These are phyloP conservation scores for Chironomus tepperi DNA, from an alignment of 1,140 invertebrate genomes.

Conservation along the genomic window DNA sequence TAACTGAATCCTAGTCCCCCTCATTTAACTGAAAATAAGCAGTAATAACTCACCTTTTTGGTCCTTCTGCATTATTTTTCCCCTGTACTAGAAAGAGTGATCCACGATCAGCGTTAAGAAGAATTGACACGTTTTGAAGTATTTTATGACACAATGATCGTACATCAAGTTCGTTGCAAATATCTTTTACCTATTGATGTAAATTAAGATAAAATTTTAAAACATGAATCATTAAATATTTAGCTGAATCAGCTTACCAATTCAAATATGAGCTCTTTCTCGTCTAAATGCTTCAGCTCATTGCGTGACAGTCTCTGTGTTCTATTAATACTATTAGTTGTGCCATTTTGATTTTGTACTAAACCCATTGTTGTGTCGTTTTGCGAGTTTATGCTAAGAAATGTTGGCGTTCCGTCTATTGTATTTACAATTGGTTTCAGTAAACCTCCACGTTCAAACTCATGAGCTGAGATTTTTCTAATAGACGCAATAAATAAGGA, in stretches of 20 bases:
- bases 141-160: conserved; percentile 92
- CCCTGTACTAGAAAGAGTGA: conserved; percentile 89
- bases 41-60: conserved; percentile 37
- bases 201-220: too few relatives aligned
- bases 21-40: too few relatives aligned
- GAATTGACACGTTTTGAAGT: conserved; percentile 85
- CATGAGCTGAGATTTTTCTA: conserved; percentile 90
- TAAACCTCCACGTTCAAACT: conserved; percentile 85
- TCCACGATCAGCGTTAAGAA: conserved; percentile 84
- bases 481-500: background rate
- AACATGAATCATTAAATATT: too few relatives aligned
- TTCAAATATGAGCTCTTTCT: conserved; percentile 92
- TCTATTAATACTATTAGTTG: conserved; percentile 33
- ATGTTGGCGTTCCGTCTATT: conserved; percentile 83
- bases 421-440: conserved; percentile 85
- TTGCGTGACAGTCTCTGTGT: conserved; percentile 65
- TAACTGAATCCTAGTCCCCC: too few relatives aligned
- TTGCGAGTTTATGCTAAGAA: conserved; percentile 53
- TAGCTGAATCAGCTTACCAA: conserved; percentile 49
- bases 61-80: conserved; percentile 44
- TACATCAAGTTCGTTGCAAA: conserved; percentile 91
- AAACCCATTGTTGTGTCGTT: conserved; percentile 33
- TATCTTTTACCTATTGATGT: conserved; percentile 90
- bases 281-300: conserved; percentile 79
- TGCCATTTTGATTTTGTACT: conserved; percentile 30